A percentile compares a stretch with the other conserved stretches of the same genome.
Conservation (phyloP, 2,113 vertebrate genomes). For the Sinocyclocheilus anshuiensis region DNA sequence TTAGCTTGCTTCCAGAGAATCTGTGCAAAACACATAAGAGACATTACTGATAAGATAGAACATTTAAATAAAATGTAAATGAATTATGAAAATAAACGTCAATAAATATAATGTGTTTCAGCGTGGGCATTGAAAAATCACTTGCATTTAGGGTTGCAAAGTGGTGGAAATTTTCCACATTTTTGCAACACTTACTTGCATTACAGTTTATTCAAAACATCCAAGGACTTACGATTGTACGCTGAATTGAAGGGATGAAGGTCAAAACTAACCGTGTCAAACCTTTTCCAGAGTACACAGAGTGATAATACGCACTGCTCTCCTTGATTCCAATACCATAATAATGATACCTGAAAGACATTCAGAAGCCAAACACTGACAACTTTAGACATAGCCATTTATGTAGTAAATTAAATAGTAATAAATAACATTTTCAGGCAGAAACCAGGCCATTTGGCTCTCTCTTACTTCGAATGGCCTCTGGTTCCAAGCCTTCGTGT, state of each 20-base stretch:
- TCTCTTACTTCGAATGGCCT: slow-evolving; percentile 96
- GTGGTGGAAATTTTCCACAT: too few relatives aligned
- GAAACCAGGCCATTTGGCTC: not conserved
- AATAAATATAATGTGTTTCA: not conserved
- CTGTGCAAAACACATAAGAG: slow-evolving; percentile 67
- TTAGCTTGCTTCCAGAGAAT: slow-evolving; percentile 96
- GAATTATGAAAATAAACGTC: not conserved
- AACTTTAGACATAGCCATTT: not conserved
- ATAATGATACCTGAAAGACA: slow-evolving; percentile 89
- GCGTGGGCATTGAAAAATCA: not conserved
- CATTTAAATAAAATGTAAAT: not conserved
- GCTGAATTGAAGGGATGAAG: not conserved
- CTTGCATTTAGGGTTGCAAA: not conserved
- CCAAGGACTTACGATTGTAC: not conserved
- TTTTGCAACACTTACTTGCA: not conserved
- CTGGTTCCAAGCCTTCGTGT: slow-evolving; percentile 94
- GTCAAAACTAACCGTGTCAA: slow-evolving; percentile 86
- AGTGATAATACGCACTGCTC: slow-evolving; percentile 98
- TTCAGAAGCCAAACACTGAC: not conserved
- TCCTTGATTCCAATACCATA: slow-evolving; percentile 99
- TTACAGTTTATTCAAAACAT: not conserved
- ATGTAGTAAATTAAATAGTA: not conserved
- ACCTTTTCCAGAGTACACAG: slow-evolving; percentile 97
- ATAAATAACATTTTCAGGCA: not conserved
- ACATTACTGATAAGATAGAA: not conserved